A percentile compares a stretch with the other conserved stretches of the same genome.
Evolutionary conservation across 1,140 invertebrate species (phyloP).

Genomic region (Galleria mellonella): DNA sequence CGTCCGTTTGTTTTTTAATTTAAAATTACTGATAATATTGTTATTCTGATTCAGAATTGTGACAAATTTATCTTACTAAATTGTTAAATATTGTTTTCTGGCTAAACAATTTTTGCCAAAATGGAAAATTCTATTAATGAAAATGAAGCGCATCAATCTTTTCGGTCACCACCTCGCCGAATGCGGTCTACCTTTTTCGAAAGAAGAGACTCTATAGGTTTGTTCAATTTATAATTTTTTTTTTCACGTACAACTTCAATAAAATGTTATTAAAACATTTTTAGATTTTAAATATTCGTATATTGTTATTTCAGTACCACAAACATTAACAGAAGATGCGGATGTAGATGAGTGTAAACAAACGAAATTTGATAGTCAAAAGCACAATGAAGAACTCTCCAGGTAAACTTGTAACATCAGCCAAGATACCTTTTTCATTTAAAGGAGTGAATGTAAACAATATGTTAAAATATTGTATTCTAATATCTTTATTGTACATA

Average conservation of each 20-base stretch:
- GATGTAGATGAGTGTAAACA: conserved; percentile 24
- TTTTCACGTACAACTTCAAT: conserved; percentile 1
- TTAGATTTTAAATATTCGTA: not conserved
- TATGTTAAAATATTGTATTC: no score
- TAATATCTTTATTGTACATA: no score
- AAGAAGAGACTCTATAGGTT: conserved; percentile 49
- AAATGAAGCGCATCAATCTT: conserved; percentile 32
- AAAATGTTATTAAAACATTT: no score
- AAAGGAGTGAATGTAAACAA: no score
- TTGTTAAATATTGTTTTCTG: no score
- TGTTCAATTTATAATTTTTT: conserved; percentile 8
- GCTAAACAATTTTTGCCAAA: not conserved
- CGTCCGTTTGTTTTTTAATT: conserved; percentile 34
- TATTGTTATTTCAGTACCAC: conserved; percentile 23
- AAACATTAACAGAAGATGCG: conserved; percentile 26
- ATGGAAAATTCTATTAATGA: conserved; percentile 49
- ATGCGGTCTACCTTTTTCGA: conserved; percentile 61
- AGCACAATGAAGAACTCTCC: conserved; percentile 23
- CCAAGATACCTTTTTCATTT: no score
- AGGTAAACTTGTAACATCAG: conserved; percentile 22
- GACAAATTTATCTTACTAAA: no score
- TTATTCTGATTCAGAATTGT: not conserved
- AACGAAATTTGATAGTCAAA: conserved; percentile 18
- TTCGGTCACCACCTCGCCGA: conserved; percentile 47
- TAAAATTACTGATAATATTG: conserved; percentile 9